These are phyloP conservation scores for Drosophila testacea DNA, from an alignment of 2,888 invertebrate genomes.

Conservation along the genomic window DNA sequence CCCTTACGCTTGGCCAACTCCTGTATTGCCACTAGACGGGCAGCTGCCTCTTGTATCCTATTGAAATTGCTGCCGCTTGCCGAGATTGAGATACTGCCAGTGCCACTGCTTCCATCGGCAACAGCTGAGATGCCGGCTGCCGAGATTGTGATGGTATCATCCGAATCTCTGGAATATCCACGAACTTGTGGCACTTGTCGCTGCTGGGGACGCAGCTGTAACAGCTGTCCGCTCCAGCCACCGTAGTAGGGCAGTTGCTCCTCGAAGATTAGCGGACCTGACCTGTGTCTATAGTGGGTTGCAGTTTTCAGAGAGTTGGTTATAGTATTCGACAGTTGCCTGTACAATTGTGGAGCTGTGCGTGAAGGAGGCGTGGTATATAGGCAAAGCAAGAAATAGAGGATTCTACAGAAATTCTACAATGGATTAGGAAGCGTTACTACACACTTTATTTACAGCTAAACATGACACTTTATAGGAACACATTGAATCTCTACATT, in stretches of 20 bases:
- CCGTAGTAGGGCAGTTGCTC: constrained; percentile 88
- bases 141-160: constrained; percentile 85
- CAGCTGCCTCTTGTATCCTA: constrained; percentile 87
- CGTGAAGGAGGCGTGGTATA: constrained; percentile 27
- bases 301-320: constrained; percentile 52
- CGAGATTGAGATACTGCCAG: constrained; percentile 44
- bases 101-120: constrained; percentile 33
- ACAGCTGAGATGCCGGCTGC: constrained; percentile 78
- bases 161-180: constrained; percentile 50
- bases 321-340: constrained; percentile 46
- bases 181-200: constrained; percentile 30
- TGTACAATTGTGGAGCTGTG: constrained; percentile 50
- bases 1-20: constrained; percentile 88
- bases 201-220: constrained; percentile 80
- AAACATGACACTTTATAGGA: constrained; percentile 56
- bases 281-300: constrained; percentile 54
- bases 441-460: constrained; percentile 60
- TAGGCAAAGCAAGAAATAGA: constrained; percentile 39
- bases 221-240: constrained; percentile 89
- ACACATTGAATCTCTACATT: constrained; percentile 39
- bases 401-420: constrained; percentile 32
- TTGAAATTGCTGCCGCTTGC: constrained; percentile 85
- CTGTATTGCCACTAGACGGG: constrained; percentile 87
- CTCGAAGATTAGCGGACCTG: constrained; percentile 65
- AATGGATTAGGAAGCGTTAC: constrained; percentile 41